These are phyloP conservation scores for Caenorhabditis doughertyi DNA, from an alignment of 2,888 invertebrate species.

Conservation along the genomic window DNA sequence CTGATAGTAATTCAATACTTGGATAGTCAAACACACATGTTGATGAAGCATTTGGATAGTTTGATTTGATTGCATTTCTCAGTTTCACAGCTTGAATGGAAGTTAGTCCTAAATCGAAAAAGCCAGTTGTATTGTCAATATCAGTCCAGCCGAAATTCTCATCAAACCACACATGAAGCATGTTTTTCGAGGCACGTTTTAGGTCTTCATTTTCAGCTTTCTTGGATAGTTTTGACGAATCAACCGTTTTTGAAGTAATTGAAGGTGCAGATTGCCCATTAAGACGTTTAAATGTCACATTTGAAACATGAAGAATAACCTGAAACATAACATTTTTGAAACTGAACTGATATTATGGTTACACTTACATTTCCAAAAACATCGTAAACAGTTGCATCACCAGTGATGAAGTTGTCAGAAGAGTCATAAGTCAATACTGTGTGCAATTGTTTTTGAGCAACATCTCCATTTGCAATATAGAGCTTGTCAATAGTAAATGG, in stretches of 20 bases:
- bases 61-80: slow-evolving; percentile 63
- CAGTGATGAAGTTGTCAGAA: slow-evolving; percentile 61
- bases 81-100: slow-evolving; percentile 70
- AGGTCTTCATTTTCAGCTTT: slow-evolving; percentile 39
- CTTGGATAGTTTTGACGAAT: slow-evolving; percentile 37
- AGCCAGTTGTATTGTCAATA: slow-evolving; percentile 69
- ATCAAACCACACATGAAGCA: slow-evolving; percentile 67
- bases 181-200: slow-evolving; percentile 49
- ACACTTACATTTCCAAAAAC: slow-evolving; percentile 51
- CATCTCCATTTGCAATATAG: slow-evolving; percentile 32
- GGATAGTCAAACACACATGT: slow-evolving; percentile 71
- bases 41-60: slow-evolving; percentile 65
- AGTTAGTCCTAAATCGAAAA: slow-evolving; percentile 71
- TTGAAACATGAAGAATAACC: slow-evolving; percentile 58
- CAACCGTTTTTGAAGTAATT: slow-evolving; percentile 33
- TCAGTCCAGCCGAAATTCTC: slow-evolving; percentile 69
- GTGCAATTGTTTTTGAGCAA: slow-evolving; percentile 46
- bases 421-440: slow-evolving; percentile 49
- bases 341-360: not conserved
- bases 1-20: slow-evolving; percentile 62
- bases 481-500: slow-evolving; percentile 70
- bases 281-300: slow-evolving; percentile 59
- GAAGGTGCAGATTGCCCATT: slow-evolving; percentile 31
- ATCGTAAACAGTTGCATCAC: slow-evolving; percentile 67
- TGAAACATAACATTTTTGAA: slow-evolving; percentile 20